These are phyloP conservation scores for Macrobrachium rosenbergii DNA, from an alignment of 1,140 invertebrate species.

Conservation along the genomic window DNA sequence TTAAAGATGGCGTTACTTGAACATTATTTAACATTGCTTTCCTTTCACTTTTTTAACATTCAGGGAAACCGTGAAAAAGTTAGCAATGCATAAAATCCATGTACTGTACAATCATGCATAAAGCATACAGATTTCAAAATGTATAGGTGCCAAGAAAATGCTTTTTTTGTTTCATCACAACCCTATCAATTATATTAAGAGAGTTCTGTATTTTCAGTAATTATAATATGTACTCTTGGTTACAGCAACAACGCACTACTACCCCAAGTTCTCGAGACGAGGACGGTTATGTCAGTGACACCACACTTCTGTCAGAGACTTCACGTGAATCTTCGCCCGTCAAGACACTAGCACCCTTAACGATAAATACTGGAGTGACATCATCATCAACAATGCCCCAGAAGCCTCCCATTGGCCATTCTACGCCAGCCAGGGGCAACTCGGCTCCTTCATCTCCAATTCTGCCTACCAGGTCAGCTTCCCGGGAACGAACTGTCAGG, in stretches of 20 bases:
- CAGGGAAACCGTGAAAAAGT: too few species aligned
- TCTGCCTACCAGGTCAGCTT: slow-evolving; percentile 71
- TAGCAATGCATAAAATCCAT: too few species aligned
- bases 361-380: slow-evolving; percentile 75
- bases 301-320: slow-evolving; percentile 77
- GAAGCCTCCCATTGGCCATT: slow-evolving; percentile 67
- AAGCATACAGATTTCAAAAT: too few species aligned
- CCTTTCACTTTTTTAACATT: too few species aligned
- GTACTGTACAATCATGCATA: too few species aligned
- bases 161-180: too few species aligned
- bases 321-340: slow-evolving; percentile 68
- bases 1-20: too few species aligned
- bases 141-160: too few species aligned
- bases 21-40: too few species aligned
- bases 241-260: slow-evolving; percentile 47
- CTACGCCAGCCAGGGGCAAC: slow-evolving; percentile 67
- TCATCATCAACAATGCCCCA: slow-evolving; percentile 65
- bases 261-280: slow-evolving; percentile 60
- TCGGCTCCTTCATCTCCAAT: slow-evolving; percentile 75
- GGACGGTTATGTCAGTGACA: slow-evolving; percentile 83
- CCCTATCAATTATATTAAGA: too few species aligned
- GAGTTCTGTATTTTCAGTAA: neutral
- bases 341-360: slow-evolving; percentile 74
- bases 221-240: neutral
- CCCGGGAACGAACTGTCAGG: slow-evolving; percentile 48